Evolutionary conservation across 2,113 vertebrate species (phyloP), one percentile per base, ranked within the genome.

Genomic region (Lota lota): DNA sequence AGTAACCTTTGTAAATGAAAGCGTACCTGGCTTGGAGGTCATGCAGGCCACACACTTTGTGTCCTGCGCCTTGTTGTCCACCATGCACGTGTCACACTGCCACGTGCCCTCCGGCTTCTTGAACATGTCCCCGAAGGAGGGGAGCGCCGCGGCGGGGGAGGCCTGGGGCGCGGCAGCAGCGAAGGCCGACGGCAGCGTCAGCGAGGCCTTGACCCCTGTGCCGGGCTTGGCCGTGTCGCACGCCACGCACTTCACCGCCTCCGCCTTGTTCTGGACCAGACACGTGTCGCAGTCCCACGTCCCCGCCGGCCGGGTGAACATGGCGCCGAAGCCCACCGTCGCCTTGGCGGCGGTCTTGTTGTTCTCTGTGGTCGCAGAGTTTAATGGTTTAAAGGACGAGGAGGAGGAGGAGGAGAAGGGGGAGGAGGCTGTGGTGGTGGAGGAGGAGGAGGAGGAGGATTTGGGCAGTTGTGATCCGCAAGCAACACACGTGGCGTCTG

Each of bases 251-350:
- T 96, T 98, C 19, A 95, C 88, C 16, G 88, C 93, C 67, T 99
- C 97, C 0, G 93, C 85, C 83, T 97, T 98, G 88, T 99, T 99
- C 53, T 89, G 91, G 61, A 99, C 95, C 76, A 99, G 89, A 88
- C 98, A 99, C 1, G 95, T 98, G 77, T 99, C 97, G 84, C 98
- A 99, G 58, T 97, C 95, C 98, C 98, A 99, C 0, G 82, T 94
- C 72, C 92, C 95, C 22, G 87, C 73, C 21, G 92, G 81, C 57
- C 92, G 80, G 81, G 94, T 92, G 76, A 98, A 96, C 70, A 91
- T 92, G 33, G 93, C 87, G 77, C 89, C 94, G 65, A 96, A 94
- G 69, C 88, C 89, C 69, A 85, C 6, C 0, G 86, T 72, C n/a
- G 81, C 63, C 22, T 83, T 88, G 66, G 83, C 70, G 33, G 83